phyloP scores from a whole-genome alignment of 2,113 vertebrate species.

The Tetrax tetrax region DNA sequence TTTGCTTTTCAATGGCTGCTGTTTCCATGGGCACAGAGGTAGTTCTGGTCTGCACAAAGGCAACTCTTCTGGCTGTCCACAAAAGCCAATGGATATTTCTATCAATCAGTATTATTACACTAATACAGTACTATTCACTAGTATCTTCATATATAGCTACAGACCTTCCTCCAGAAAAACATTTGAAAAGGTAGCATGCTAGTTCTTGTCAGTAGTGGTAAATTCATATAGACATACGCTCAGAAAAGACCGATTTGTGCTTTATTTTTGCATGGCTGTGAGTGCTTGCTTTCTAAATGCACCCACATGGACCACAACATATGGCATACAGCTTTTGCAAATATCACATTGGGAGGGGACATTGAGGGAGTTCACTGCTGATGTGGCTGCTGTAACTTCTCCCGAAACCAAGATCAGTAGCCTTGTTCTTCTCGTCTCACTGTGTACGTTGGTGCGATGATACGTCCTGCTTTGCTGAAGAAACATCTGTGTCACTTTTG shows the following conservation, averaged over 20 bases:
- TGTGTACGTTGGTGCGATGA: background rate
- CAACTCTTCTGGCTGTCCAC: background rate
- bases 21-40: slow-evolving; percentile 62
- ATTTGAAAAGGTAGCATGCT: background rate
- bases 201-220: background rate
- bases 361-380: background rate
- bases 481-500: background rate
- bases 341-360: background rate
- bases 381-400: background rate
- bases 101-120: background rate
- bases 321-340: background rate
- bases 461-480: background rate
- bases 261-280: background rate
- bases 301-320: background rate
- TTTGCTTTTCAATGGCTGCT: slow-evolving; percentile 7
- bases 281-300: background rate
- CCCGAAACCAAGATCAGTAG: background rate
- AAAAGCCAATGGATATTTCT: background rate
- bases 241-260: background rate
- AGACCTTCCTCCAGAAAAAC: background rate
- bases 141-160: background rate
- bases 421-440: background rate
- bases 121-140: background rate
- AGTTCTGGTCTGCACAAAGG: background rate
- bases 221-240: background rate